phyloP scores from a whole-genome alignment of 2,113 vertebrate species.

The Meles meles region DNA sequence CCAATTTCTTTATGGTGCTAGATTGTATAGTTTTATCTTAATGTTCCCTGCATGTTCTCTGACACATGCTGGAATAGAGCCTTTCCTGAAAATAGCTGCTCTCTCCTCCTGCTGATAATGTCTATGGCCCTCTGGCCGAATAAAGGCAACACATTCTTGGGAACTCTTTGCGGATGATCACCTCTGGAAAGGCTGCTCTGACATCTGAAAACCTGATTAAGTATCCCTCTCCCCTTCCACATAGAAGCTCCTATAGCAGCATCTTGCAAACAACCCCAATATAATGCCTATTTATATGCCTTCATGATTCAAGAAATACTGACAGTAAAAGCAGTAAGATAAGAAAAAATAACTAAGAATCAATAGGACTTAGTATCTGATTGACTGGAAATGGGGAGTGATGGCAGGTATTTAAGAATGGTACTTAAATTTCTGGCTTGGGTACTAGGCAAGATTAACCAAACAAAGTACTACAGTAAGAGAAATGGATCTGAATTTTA shows the following conservation, averaged over 20 bases:
- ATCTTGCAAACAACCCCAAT: background rate
- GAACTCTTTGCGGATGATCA: background rate
- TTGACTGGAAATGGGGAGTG: background rate
- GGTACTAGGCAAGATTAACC: background rate
- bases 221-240: background rate
- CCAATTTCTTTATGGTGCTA: background rate
- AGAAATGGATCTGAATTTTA: background rate
- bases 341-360: background rate
- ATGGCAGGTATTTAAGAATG: background rate
- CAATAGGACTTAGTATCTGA: background rate
- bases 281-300: background rate
- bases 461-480: background rate
- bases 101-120: background rate
- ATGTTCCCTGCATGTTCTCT: background rate
- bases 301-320: background rate
- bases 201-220: background rate
- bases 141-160: background rate
- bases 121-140: background rate
- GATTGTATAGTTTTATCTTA: background rate
- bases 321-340: background rate
- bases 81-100: background rate
- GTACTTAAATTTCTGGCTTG: background rate
- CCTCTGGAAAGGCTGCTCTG: background rate
- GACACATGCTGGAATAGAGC: background rate
- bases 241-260: background rate